A percentile compares a stretch with the other conserved stretches of the same genome.
phyloP scores from a whole-genome alignment of 2,113 vertebrate species.

The Crotalus viridis region DNA sequence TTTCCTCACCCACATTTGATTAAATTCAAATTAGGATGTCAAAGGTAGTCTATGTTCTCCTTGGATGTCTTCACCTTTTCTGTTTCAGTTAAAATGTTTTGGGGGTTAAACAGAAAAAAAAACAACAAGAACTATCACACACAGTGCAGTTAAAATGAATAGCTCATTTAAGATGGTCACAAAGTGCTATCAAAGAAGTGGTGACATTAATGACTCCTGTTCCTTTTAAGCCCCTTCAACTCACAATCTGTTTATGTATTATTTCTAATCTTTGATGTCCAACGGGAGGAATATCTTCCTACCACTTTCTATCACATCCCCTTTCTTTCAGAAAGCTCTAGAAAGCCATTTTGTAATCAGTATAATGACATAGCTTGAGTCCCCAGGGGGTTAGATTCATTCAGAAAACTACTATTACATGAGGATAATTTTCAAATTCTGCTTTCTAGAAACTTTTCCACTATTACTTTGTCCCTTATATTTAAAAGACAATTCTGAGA shows the following conservation, averaged over 20 bases:
- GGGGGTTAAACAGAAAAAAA: not conserved
- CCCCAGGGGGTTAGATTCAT: not conserved
- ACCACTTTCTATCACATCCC: not conserved
- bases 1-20: constrained; percentile 13
- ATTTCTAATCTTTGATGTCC: not conserved
- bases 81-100: not conserved
- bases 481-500: not conserved
- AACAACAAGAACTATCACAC: not conserved
- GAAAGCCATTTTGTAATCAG: not conserved
- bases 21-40: constrained; percentile 23
- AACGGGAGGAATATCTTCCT: not conserved
- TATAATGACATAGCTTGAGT: not conserved
- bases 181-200: not conserved
- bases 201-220: not conserved
- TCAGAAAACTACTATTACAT: not conserved
- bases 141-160: not conserved
- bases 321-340: not conserved
- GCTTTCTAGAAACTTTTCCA: not conserved
- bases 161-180: not conserved
- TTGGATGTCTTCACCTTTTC: not conserved
- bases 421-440: not conserved
- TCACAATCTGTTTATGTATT: not conserved
- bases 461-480: not conserved
- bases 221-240: not conserved
- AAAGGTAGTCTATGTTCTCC: not conserved